A percentile compares a stretch with the other conserved stretches of the same genome.
Evolutionary conservation across 1,140 invertebrate species (phyloP).

Genomic region (Hyphantria cunea): DNA sequence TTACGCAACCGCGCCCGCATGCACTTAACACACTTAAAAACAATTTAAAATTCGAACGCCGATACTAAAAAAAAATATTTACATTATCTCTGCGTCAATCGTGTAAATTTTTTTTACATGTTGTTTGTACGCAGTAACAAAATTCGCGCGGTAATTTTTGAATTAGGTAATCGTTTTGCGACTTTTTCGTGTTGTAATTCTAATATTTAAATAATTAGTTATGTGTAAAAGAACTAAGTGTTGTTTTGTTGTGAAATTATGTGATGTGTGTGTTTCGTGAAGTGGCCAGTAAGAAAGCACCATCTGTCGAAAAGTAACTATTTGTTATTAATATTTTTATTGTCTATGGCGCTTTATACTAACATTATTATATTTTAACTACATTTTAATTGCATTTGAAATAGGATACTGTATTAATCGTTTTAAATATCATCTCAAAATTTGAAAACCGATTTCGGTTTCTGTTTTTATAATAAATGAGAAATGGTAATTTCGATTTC

Average conservation of each 20-base stretch:
- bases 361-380: no score
- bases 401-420: no score
- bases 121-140: slow-evolving; percentile 2
- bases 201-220: slow-evolving; percentile 34
- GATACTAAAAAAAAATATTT: slow-evolving; percentile 34
- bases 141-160: slow-evolving; percentile 13
- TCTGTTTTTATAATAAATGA: no score
- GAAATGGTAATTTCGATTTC: no score
- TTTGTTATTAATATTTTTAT: slow-evolving; percentile 26
- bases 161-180: slow-evolving; percentile 23
- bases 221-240: slow-evolving; percentile 61
- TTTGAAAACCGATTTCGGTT: no score
- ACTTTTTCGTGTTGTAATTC: slow-evolving; percentile 31
- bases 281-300: slow-evolving; percentile 56
- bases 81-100: slow-evolving; percentile 21
- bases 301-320: slow-evolving; percentile 78
- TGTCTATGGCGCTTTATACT: no score
- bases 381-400: no score
- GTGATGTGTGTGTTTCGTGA: slow-evolving; percentile 67
- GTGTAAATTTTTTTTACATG: slow-evolving; percentile 13
- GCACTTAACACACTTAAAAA: slow-evolving; percentile 58
- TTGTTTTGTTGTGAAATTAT: slow-evolving; percentile 49
- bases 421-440: no score
- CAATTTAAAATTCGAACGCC: slow-evolving; percentile 12
- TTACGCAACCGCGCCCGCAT: slow-evolving; percentile 70